phyloP scores from a whole-genome alignment of 2,797 vertebrate species.

The Mormyrops boulengeri region DNA sequence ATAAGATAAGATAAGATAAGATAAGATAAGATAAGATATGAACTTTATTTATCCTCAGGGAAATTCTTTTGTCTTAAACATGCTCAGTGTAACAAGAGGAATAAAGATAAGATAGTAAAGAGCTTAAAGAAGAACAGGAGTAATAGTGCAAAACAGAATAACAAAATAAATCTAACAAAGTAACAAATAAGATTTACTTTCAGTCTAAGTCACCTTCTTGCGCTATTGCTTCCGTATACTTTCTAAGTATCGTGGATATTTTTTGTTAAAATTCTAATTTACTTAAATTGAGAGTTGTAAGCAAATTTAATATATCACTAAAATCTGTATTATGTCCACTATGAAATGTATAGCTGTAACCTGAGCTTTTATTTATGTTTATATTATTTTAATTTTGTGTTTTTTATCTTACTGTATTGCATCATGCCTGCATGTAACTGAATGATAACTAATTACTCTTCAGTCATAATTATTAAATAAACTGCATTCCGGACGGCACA shows the following conservation, averaged over 20 bases:
- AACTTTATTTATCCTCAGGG: neutral
- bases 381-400: neutral
- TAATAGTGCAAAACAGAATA: neutral
- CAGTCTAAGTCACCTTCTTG: neutral
- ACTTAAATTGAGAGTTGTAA: neutral
- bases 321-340: neutral
- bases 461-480: neutral
- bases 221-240: neutral
- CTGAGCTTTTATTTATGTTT: neutral
- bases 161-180: neutral
- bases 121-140: neutral
- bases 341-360: neutral
- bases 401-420: neutral
- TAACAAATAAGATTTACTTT: neutral
- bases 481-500: neutral
- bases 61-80: neutral
- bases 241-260: neutral
- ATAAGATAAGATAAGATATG: neutral
- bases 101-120: neutral
- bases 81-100: neutral
- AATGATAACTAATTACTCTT: neutral
- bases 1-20: no score
- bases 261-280: neutral
- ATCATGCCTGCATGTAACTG: neutral
- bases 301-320: neutral